These are phyloP conservation scores for Phoronis australis DNA, from an alignment of 2,888 invertebrate genomes.

Conservation along the genomic window DNA sequence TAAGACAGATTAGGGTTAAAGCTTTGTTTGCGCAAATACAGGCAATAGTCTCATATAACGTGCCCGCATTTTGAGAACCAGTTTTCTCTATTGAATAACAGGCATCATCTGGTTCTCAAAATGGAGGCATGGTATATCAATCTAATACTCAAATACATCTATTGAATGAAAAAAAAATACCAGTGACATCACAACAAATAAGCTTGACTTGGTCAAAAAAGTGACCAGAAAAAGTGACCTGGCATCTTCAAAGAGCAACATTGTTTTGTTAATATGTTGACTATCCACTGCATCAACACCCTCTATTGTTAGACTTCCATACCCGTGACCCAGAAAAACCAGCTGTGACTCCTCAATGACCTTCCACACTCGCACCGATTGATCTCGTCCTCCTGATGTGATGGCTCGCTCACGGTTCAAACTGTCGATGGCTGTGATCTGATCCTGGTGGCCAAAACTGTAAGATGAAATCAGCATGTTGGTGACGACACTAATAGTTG, in stretches of 20 bases:
- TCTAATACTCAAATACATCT: too few species aligned
- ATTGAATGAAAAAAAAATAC: slow-evolving; percentile 6
- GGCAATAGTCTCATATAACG: too few species aligned
- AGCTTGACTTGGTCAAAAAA: not conserved
- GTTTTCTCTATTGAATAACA: too few species aligned
- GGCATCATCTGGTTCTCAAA: too few species aligned
- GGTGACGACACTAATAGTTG: too few species aligned
- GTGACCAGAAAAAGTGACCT: not conserved
- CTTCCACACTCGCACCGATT: slow-evolving; percentile 88
- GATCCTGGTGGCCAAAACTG: slow-evolving; percentile 82
- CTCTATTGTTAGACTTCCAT: not conserved
- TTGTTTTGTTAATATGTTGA: too few species aligned
- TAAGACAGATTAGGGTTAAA: too few species aligned
- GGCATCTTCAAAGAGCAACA: not conserved
- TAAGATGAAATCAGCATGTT: slow-evolving; percentile 21
- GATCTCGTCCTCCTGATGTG: slow-evolving; percentile 84
- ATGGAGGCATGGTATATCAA: too few species aligned
- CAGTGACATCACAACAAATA: not conserved
- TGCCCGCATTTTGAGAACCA: too few species aligned
- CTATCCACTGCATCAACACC: not conserved
- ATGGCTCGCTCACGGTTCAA: slow-evolving; percentile 78
- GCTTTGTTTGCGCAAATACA: too few species aligned
- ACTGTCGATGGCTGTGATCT: slow-evolving; percentile 81
- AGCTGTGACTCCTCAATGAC: slow-evolving; percentile 94
- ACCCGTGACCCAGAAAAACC: slow-evolving; percentile 76